Percentiles rank a stretch among this genome's conserved stretches.
Evolutionary conservation across 2,888 invertebrate species (phyloP).

Genomic region (Minunthozetes semirufus): DNA sequence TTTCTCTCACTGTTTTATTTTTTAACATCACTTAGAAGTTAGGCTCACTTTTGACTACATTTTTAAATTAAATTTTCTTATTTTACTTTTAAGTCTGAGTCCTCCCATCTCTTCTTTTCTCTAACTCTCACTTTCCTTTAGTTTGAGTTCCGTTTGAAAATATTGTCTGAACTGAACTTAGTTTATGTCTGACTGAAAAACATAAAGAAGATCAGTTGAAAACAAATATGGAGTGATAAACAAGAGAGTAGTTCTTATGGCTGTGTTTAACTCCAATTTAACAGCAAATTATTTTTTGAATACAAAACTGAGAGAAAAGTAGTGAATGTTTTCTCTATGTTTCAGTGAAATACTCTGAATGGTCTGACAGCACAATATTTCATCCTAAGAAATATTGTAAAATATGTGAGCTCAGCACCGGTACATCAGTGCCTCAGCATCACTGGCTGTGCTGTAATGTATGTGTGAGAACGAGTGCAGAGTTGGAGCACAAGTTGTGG

Average conservation of each 20-base stretch:
- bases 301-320: not conserved
- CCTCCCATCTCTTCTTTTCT: too few species aligned
- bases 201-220: not conserved
- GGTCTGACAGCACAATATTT: not conserved
- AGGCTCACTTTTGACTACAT: not conserved
- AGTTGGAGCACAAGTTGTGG: not conserved
- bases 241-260: not conserved
- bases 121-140: not conserved
- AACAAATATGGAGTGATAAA: not conserved
- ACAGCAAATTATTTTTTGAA: not conserved
- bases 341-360: not conserved
- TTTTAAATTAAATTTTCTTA: conserved; percentile 10
- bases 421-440: not conserved
- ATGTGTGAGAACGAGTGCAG: not conserved
- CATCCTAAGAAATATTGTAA: conserved; percentile 1
- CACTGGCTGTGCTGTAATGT: not conserved
- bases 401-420: not conserved
- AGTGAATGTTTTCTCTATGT: not conserved
- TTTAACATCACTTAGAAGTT: not conserved
- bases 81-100: not conserved
- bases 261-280: conserved; percentile 2
- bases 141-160: not conserved
- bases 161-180: not conserved
- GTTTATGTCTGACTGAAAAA: not conserved
- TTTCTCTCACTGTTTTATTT: too few species aligned